These are phyloP conservation scores for Nicator chloris DNA, from an alignment of 2,113 vertebrate genomes.

Conservation along the genomic window DNA sequence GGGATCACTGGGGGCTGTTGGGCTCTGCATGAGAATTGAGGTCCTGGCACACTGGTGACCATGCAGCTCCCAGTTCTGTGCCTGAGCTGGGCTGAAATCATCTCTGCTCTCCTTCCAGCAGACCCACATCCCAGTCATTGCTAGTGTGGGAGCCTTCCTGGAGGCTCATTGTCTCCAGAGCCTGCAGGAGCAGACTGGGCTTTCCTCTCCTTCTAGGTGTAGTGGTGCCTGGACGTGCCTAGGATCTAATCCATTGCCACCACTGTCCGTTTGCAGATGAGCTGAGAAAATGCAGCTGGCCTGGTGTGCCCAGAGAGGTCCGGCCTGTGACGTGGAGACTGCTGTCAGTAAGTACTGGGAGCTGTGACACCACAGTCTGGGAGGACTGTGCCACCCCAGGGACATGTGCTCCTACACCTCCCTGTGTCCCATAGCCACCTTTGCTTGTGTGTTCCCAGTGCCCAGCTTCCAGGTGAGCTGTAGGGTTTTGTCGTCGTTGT, in stretches of 20 bases:
- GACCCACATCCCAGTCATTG: neutral
- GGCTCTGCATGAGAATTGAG: neutral
- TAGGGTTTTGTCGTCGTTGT: too few species aligned
- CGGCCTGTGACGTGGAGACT: constrained; percentile 97
- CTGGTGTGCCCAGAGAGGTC: constrained; percentile 92
- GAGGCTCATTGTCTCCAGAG: constrained; percentile 32
- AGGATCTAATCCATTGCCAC: constrained; percentile 67
- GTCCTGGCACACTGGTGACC: rapidly evolving
- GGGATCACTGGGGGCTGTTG: neutral
- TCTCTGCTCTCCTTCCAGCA: neutral
- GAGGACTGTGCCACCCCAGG: neutral
- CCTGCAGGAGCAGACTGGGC: constrained; percentile 66
- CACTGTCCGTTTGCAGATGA: constrained; percentile 84
- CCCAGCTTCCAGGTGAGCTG: neutral
- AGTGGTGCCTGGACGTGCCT: constrained; percentile 57
- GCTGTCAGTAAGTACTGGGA: constrained; percentile 81
- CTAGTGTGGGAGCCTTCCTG: neutral
- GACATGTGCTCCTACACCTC: neutral
- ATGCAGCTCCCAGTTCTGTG: neutral
- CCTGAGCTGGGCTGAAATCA: neutral
- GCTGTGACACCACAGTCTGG: neutral
- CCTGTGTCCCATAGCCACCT: neutral
- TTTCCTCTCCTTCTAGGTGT: constrained; percentile 68
- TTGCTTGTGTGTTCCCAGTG: neutral
- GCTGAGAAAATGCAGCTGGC: constrained; percentile 96